phyloP scores from a whole-genome alignment of 2,888 invertebrate genomes.

The Nezara viridula region DNA sequence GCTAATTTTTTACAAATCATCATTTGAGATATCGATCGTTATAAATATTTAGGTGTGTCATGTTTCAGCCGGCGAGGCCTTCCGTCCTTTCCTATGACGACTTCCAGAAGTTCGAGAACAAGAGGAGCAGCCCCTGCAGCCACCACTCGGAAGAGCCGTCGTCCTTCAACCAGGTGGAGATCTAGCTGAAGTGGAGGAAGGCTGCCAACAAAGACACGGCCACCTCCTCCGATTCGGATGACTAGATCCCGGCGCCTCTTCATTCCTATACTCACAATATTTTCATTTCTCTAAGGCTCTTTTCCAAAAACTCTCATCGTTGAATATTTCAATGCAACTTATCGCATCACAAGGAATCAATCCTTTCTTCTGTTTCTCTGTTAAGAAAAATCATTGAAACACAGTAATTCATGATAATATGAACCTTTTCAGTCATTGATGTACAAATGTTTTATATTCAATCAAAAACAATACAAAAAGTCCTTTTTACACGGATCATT shows the following conservation, averaged over 20 bases:
- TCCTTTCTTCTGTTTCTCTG: not conserved
- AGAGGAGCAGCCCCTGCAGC: constrained; percentile 50
- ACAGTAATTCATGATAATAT: not conserved
- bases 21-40: not conserved
- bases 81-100: constrained; percentile 46
- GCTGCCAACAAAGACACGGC: not conserved
- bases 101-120: constrained; percentile 49
- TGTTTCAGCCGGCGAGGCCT: constrained; percentile 47
- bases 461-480: not conserved
- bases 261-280: not conserved
- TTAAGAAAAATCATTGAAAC: not conserved
- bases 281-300: not conserved
- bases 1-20: not conserved
- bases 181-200: constrained; percentile 52
- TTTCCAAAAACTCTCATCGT: not conserved
- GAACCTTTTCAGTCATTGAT: not conserved
- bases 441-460: not conserved
- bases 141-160: constrained; percentile 49
- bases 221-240: constrained; percentile 36
- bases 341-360: not conserved
- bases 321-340: not conserved
- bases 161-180: constrained; percentile 50
- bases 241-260: not conserved
- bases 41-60: constrained; percentile 23
- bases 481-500: not conserved